phyloP scores from a whole-genome alignment of 2,797 vertebrate species.

The Salmo trutta region DNA sequence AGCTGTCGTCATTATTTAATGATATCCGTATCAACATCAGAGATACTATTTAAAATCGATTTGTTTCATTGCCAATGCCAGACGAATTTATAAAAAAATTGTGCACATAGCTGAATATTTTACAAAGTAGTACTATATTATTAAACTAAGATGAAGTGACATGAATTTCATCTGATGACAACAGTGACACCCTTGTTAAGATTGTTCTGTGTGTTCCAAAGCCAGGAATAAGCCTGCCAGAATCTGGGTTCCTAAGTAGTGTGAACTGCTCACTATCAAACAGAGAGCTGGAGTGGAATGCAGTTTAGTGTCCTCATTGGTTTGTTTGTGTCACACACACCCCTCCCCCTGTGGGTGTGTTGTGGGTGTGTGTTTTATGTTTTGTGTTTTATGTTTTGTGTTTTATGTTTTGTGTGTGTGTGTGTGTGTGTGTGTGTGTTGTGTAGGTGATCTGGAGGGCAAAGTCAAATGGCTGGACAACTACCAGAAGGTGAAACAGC shows the following conservation, averaged over 20 bases:
- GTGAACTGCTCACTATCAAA: conserved; percentile 12
- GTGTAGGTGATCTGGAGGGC: conserved; percentile 87
- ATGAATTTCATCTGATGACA: no score
- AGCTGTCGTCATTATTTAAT: neutral
- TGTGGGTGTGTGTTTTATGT: no score
- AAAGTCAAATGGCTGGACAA: conserved; percentile 95
- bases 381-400: neutral
- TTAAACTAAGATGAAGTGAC: neutral
- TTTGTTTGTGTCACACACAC: neutral
- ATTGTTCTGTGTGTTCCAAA: no score
- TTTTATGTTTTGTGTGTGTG: no score
- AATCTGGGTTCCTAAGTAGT: conserved; percentile 24
- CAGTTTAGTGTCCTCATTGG: no score
- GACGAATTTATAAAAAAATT: neutral
- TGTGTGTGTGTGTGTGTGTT: conserved; percentile 17
- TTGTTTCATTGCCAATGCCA: neutral
- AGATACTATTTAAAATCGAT: neutral
- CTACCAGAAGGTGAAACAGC: conserved; percentile 87
- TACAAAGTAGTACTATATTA: neutral
- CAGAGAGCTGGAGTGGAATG: no score
- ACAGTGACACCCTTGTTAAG: no score
- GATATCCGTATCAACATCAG: neutral
- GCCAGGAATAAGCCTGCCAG: no score
- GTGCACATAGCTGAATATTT: neutral
- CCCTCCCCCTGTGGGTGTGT: neutral